Conservation (phyloP, 2,113 vertebrate genomes). For the Agelaius phoeniceus region DNA sequence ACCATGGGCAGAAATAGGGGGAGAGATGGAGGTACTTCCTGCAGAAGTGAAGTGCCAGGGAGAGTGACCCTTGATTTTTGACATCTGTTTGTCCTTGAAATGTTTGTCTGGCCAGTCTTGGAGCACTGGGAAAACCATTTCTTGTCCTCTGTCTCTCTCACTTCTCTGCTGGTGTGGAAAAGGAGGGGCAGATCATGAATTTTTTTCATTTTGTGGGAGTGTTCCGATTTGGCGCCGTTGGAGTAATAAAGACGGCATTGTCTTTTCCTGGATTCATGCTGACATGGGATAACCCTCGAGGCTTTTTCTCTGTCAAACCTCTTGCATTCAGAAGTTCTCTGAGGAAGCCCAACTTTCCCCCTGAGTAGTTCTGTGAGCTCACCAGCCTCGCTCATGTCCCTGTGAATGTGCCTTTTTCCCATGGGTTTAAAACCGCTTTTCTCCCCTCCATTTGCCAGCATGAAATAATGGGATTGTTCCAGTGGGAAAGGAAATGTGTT, state of each 20-base stretch:
- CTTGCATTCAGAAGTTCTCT: background rate
- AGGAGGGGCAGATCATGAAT: background rate
- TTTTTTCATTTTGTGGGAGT: background rate
- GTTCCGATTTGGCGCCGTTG: fast-evolving
- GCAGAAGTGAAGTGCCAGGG: background rate
- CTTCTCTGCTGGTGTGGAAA: background rate
- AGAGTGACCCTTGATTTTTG: background rate
- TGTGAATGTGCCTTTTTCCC: background rate
- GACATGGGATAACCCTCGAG: background rate
- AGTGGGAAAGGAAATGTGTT: conserved; percentile 34
- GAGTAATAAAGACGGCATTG: background rate
- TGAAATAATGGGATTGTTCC: conserved; percentile 13
- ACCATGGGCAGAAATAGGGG: background rate
- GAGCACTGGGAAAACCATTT: background rate
- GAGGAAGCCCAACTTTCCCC: background rate
- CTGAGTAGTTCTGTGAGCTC: background rate
- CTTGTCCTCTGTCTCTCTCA: background rate
- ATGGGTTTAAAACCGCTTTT: background rate
- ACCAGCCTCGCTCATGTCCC: background rate
- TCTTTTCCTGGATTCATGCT: background rate
- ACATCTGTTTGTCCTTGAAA: background rate
- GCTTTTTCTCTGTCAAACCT: background rate
- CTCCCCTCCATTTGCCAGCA: background rate
- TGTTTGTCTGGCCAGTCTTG: background rate
- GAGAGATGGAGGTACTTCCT: background rate